Conservation (phyloP, 2,113 vertebrate species). For the Himantopus leucocephalus region DNA sequence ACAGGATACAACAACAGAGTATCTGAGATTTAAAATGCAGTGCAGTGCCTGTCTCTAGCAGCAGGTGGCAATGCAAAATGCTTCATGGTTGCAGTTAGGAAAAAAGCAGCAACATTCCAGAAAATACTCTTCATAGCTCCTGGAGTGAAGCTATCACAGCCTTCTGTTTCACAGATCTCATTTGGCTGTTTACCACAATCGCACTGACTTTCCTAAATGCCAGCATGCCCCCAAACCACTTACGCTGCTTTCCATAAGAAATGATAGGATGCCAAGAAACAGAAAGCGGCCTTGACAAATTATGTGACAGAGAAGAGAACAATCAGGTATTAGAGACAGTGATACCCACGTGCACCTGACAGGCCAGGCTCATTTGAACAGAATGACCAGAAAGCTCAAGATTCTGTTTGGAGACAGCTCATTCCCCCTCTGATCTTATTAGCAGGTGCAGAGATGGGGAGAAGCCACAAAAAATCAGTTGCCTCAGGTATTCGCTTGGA, state of each 20-base stretch:
- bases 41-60: conserved; percentile 34
- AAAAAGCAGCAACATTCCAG: conserved; percentile 31
- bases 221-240: not conserved
- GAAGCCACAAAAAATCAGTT: not conserved
- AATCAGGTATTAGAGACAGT: not conserved
- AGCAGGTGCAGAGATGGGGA: not conserved
- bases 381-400: not conserved
- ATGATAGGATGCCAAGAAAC: not conserved
- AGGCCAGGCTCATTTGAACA: not conserved
- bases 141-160: not conserved
- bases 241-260: not conserved
- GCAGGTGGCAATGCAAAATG: conserved; percentile 69
- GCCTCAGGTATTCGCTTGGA: not conserved
- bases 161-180: not conserved
- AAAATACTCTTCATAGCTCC: conserved; percentile 28
- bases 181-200: not conserved
- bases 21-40: not conserved
- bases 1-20: not conserved
- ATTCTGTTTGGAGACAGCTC: not conserved
- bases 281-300: not conserved
- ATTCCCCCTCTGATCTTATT: not conserved
- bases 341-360: not conserved
- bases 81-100: not conserved
- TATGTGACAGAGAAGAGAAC: not conserved
- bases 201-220: not conserved